These are phyloP conservation scores for Oophaga pumilio DNA, from an alignment of 2,113 vertebrate species.

Conservation along the genomic window DNA sequence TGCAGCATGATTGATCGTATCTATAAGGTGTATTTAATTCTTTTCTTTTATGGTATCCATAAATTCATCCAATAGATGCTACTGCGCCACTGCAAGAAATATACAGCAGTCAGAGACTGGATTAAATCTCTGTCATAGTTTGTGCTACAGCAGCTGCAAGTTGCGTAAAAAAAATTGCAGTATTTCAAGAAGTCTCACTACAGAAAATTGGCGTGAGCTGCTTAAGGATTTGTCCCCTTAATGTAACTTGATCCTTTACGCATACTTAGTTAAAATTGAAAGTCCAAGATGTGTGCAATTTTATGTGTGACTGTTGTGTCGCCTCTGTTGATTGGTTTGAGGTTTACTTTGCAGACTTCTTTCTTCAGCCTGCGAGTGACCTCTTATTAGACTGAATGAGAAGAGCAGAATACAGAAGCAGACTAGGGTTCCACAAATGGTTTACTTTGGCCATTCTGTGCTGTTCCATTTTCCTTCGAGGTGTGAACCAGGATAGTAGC, in stretches of 20 bases:
- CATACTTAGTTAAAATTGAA: neutral
- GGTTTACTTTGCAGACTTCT: neutral
- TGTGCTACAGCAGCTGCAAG: too few relatives aligned
- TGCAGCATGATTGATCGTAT: too few relatives aligned
- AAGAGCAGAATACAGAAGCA: slow-evolving; percentile 25
- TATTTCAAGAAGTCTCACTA: too few relatives aligned
- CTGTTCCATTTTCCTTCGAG: slow-evolving; percentile 82
- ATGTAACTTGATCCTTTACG: neutral
- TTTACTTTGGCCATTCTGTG: slow-evolving; percentile 75
- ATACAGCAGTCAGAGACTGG: too few relatives aligned
- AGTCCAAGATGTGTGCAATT: neutral
- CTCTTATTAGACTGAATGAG: slow-evolving; percentile 2
- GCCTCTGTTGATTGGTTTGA: neutral
- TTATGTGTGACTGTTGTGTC: neutral
- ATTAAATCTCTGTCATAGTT: too few relatives aligned
- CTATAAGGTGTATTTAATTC: too few relatives aligned
- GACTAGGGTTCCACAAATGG: slow-evolving; percentile 71
- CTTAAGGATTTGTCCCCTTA: too few relatives aligned
- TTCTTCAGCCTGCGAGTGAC: neutral
- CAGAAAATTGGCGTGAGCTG: too few relatives aligned
- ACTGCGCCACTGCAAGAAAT: too few relatives aligned
- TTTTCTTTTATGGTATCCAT: too few relatives aligned
- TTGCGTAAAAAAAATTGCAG: too few relatives aligned
- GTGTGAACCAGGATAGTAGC: slow-evolving; percentile 81
- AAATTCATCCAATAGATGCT: too few relatives aligned